Base-by-base conservation (phyloP, 1,140 invertebrate genomes). In the Nixonia krombeini region DNA sequence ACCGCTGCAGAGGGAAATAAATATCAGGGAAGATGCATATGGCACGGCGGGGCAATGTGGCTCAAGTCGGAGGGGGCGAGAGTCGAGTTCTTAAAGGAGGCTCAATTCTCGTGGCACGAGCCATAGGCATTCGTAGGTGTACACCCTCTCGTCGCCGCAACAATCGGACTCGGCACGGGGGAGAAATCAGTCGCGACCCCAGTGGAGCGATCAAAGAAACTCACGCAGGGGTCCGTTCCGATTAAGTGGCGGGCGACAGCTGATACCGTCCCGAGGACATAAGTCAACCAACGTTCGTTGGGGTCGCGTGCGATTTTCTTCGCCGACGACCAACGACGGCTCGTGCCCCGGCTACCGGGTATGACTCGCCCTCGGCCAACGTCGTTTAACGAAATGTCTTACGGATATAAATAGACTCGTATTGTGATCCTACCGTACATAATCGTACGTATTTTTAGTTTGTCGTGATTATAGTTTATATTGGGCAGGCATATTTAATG, bases 201-300 rank as follows among this genome's bases (percentile, higher is more conserved):
- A 44, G 49, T 44, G 62, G 40, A 35, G 31, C 59, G 47, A 15
- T 59, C 52, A 73, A 71, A 73, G 65, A 62, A 73, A 66, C 45
- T 63, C 56, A 66, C 58, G 58, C 47, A 73, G 72, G 70, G 75
- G 69, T 72, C 57, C 61, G 50, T 44, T n/a, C 44, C 74, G 74
- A 80, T 78, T 73, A 79, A 76, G 69, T 66, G 72, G 74, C 72
- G 71, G 73, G 56, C 74, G 79, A 82, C 80, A 82, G 80, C 80
- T 82, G 80, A 82, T 79, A 62, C 67, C 53, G 53, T 64, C 53
- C 67, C 51, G 66, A 73, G 67, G 67, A 75, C 74, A 79, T 76
- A 80, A 81, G 79, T 81, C 79, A 81, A 80, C 15, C 79, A n/a
- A 79, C 76, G 72, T 79, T 78, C 79, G 75, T 79, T 78, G 71